A percentile compares a stretch with the other conserved stretches of the same genome.
These are phyloP conservation scores for Atherinosoma microstoma DNA, from an alignment of 2,797 vertebrate species.

Conservation along the genomic window DNA sequence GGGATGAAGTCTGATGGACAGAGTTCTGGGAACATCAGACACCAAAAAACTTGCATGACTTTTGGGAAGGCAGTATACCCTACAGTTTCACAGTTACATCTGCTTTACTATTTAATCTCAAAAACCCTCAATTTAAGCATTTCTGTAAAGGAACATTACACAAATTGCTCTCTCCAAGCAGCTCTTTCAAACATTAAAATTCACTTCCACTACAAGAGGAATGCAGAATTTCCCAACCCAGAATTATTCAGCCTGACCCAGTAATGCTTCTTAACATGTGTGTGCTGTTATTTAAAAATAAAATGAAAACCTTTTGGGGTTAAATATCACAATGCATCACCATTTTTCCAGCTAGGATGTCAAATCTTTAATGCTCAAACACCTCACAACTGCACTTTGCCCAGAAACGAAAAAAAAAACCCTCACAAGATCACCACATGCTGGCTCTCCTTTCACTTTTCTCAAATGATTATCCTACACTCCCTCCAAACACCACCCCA, in stretches of 20 bases:
- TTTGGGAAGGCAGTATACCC: not conserved
- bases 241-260: not conserved
- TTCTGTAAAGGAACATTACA: slow-evolving; percentile 6
- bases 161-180: not conserved
- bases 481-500: slow-evolving; percentile 3
- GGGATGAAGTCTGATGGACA: not conserved
- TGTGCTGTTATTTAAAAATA: slow-evolving; percentile 14
- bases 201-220: not conserved
- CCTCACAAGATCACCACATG: slow-evolving; percentile 28
- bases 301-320: slow-evolving; percentile 13
- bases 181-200: not conserved
- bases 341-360: slow-evolving; percentile 47
- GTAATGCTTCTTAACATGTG: slow-evolving; percentile 1
- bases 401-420: slow-evolving; percentile 16
- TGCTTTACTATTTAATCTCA: not conserved
- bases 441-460: slow-evolving; percentile 51
- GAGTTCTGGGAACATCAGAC: not conserved
- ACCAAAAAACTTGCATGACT: not conserved
- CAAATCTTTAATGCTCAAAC: slow-evolving; percentile 22
- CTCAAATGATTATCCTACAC: slow-evolving; percentile 35
- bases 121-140: not conserved
- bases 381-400: slow-evolving; percentile 16
- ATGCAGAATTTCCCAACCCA: not conserved
- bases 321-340: slow-evolving; percentile 8
- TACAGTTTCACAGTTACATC: not conserved